These are phyloP conservation scores for Bursaphelenchus okinawaensis DNA, from an alignment of 2,888 invertebrate genomes.

Conservation along the genomic window DNA sequence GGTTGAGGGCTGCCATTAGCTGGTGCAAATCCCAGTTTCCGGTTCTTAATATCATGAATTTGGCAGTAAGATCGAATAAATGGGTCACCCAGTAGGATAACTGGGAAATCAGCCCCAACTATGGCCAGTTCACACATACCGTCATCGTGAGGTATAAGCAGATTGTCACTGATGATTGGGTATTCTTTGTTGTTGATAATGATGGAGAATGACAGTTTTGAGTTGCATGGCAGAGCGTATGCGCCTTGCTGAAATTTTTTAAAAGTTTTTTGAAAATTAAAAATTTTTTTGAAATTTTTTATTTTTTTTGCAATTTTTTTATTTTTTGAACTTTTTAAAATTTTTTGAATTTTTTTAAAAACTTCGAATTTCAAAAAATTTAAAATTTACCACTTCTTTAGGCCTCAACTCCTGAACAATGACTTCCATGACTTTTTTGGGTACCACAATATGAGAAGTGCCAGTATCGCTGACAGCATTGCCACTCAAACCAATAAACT, in stretches of 20 bases:
- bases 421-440: background rate
- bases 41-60: background rate
- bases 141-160: background rate
- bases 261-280: too few species aligned
- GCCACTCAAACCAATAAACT: background rate
- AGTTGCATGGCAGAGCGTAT: background rate
- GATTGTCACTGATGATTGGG: background rate
- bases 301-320: too few species aligned
- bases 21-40: slow-evolving; percentile 5
- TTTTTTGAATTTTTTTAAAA: too few species aligned
- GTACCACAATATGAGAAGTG: background rate
- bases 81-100: background rate
- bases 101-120: background rate
- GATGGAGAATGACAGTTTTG: background rate
- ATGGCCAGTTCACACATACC: background rate
- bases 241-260: background rate
- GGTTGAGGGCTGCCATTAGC: background rate
- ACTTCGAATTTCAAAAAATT: too few species aligned
- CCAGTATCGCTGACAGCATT: background rate
- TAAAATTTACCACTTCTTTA: background rate
- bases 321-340: too few species aligned
- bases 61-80: slow-evolving; percentile 2
- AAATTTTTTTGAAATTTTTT: too few species aligned
- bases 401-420: background rate
- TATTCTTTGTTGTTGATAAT: background rate